A percentile compares a stretch with the other conserved stretches of the same genome.
These are phyloP conservation scores for Andrena bicolor DNA, from an alignment of 2,888 invertebrate species.

Conservation along the genomic window DNA sequence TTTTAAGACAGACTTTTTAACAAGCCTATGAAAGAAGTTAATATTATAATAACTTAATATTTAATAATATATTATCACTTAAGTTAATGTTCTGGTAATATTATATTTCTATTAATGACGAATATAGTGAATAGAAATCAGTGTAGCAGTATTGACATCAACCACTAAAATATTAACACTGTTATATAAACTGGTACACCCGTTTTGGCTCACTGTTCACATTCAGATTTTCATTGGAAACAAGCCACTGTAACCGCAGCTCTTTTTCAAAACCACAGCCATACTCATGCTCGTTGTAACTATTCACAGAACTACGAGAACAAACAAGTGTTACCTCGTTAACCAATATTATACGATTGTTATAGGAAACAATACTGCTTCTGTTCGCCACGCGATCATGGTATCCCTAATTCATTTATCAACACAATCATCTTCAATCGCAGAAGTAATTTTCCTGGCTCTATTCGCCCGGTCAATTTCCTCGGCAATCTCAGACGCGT, in stretches of 20 bases:
- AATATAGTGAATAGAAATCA: no score
- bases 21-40: not conserved
- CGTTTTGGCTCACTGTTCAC: not conserved
- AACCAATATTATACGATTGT: no score
- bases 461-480: slow-evolving; percentile 21
- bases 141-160: not conserved
- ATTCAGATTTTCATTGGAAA: not conserved
- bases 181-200: not conserved
- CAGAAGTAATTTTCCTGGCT: slow-evolving; percentile 20
- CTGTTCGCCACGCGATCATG: no score
- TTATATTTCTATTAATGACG: no score
- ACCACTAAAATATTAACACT: not conserved
- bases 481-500: slow-evolving; percentile 29
- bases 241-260: not conserved
- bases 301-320: no score
- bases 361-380: no score
- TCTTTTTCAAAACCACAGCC: not conserved
- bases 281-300: no score
- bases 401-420: not conserved
- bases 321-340: no score
- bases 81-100: no score
- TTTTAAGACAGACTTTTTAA: not conserved
- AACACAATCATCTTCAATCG: slow-evolving; percentile 1
- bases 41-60: not conserved
- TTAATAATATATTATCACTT: no score